Evolutionary conservation across 2,113 vertebrate species (phyloP), one percentile per base, ranked within the genome.

Genomic region (Channa maculata): DNA sequence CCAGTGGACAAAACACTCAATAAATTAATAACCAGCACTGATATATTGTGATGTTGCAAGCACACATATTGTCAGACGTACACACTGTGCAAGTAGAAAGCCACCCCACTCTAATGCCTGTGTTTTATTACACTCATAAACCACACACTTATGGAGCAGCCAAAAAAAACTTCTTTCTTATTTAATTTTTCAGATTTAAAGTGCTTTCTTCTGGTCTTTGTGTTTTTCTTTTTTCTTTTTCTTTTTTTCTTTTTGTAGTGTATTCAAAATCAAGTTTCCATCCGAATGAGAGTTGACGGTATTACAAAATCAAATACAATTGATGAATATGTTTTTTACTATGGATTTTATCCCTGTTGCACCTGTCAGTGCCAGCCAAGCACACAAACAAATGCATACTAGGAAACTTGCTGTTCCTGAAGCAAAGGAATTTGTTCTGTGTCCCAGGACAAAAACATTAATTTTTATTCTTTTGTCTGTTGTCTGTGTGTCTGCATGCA

Each of bases 51-150:
- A 10, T 37, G n/a, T 36, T 45, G 49, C 34, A 15, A 70, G 54
- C 77, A 65, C 37, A 36, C 53, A 44, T 65, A 65, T 62, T 66
- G 34, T 72, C 57, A 71, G 55, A 72, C 68, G 69, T 49, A 15
- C 48, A 79, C 50, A 44, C 50, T 51, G 38, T 36, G 24, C 13
- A 55, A 43, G 52, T 11, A 59, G 34, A 75, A 79, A 59, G 48
- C 61, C 53, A 62, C 33, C 46, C 51, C 41, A 64, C 37, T 86
- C n/a, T 70, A 66, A 64, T 58, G 58, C 60, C 37, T 73, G 54
- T 75, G 65, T 76, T 84, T 87, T 90, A 80, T 86, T 59, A 75
- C 74, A 46, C 60, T 65, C 73, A 73, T 84, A 82, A 84, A 88
- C 44, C 41, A 73, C 50, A 41, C 49, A 49, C 43, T 38, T 57